phyloP scores from a whole-genome alignment of 2,888 invertebrate species.

The Euzophera pinguis region DNA sequence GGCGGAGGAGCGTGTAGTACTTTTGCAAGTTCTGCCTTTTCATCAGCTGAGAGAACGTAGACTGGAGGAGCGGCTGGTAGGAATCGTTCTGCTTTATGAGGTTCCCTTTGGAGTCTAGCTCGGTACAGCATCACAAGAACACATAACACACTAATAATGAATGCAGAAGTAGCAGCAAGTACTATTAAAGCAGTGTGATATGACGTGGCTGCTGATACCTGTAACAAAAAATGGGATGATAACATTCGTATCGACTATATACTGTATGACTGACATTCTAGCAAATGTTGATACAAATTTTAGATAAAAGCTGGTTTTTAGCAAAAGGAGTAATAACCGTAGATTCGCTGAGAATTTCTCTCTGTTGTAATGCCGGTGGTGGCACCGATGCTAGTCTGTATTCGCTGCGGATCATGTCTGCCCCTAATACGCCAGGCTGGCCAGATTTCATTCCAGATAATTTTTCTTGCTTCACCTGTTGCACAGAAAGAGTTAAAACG shows the following conservation, averaged over 20 bases:
- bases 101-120: conserved; percentile 71
- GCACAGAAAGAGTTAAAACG: neutral
- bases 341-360: conserved; percentile 84
- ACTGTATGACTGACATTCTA: too few species aligned
- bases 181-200: conserved; percentile 89
- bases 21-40: conserved; percentile 77
- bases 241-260: too few species aligned
- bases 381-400: conserved; percentile 56
- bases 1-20: conserved; percentile 62
- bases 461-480: conserved; percentile 66
- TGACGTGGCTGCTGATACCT: conserved; percentile 82
- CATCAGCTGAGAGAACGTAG: conserved; percentile 84
- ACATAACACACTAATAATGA: conserved; percentile 87
- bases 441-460: conserved; percentile 35
- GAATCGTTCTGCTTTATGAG: conserved; percentile 79
- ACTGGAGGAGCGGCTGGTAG: conserved; percentile 83
- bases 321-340: conserved; percentile 58
- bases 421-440: conserved; percentile 40
- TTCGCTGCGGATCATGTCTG: conserved; percentile 68
- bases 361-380: conserved; percentile 74
- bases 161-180: conserved; percentile 88
- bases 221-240: conserved; percentile 14
- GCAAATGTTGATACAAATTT: too few species aligned
- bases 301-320: too few species aligned
- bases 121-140: conserved; percentile 88